Evolutionary conservation across 2,797 vertebrate species (phyloP).

Genomic region (Onychomys leucogaster): DNA sequence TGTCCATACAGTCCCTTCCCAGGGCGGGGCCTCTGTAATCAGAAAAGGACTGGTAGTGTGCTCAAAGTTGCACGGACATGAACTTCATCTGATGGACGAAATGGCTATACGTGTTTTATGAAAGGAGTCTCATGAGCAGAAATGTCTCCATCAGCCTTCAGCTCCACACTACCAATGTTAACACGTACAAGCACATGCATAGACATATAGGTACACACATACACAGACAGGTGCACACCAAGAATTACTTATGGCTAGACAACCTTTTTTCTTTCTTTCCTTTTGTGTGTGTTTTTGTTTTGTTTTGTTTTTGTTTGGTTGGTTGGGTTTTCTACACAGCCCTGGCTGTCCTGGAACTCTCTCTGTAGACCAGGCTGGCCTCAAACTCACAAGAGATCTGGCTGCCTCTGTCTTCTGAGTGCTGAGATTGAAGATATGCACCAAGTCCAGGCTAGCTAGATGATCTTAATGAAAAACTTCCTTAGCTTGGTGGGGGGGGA

Average conservation of each 20-base stretch:
- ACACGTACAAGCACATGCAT: background rate
- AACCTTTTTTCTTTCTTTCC: background rate
- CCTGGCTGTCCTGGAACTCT: background rate
- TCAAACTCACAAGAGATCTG: background rate
- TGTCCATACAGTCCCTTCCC: background rate
- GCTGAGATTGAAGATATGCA: background rate
- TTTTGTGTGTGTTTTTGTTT: background rate
- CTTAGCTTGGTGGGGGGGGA: background rate
- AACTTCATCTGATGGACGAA: fast-evolving
- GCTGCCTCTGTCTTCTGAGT: background rate
- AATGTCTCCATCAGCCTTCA: background rate
- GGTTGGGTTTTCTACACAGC: background rate
- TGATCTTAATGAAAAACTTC: background rate
- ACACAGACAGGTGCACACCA: background rate
- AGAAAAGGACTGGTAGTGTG: background rate
- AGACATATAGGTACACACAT: background rate
- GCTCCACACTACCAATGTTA: background rate
- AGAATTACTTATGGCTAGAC: background rate
- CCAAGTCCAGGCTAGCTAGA: background rate
- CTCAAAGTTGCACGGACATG: background rate
- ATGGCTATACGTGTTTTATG: fast-evolving
- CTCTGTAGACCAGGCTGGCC: background rate
- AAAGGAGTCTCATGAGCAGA: background rate
- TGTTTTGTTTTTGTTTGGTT: background rate
- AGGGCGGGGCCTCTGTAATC: background rate